These are phyloP conservation scores for Ischnus inquisitorius DNA, from an alignment of 2,888 invertebrate species.

Conservation along the genomic window DNA sequence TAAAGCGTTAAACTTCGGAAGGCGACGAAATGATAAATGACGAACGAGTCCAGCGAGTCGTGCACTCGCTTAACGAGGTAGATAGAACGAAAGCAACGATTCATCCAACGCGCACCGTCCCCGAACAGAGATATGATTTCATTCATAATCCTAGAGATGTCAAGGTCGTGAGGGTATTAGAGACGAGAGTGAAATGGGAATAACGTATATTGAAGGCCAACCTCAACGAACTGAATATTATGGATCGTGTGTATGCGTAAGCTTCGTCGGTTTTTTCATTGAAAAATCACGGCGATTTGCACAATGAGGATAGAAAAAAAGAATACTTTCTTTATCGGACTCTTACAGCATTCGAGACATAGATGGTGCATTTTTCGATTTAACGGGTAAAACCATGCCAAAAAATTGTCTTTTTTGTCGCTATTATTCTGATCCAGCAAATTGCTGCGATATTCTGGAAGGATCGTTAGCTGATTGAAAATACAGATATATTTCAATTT, in stretches of 20 bases:
- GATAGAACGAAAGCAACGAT: conserved; percentile 28
- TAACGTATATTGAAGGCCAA: conserved; percentile 53
- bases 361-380: background rate
- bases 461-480: too few relatives aligned
- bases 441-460: too few relatives aligned
- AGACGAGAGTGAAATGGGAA: conserved; percentile 49
- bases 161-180: conserved; percentile 56
- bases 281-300: conserved; percentile 35
- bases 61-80: conserved; percentile 33
- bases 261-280: conserved; percentile 34
- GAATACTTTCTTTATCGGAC: conserved; percentile 33
- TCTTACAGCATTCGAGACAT: background rate
- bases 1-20: background rate
- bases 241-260: conserved; percentile 41
- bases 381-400: background rate
- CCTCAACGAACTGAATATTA: conserved; percentile 55
- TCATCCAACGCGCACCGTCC: conserved; percentile 31
- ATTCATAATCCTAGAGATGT: conserved; percentile 63
- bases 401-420: background rate
- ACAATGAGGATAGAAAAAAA: conserved; percentile 28
- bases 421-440: too few relatives aligned
- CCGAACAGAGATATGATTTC: conserved; percentile 48
- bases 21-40: conserved; percentile 40
- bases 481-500: too few relatives aligned
- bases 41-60: conserved; percentile 37